Conservation (phyloP, 2,113 vertebrate species). For the Hylia prasina region DNA sequence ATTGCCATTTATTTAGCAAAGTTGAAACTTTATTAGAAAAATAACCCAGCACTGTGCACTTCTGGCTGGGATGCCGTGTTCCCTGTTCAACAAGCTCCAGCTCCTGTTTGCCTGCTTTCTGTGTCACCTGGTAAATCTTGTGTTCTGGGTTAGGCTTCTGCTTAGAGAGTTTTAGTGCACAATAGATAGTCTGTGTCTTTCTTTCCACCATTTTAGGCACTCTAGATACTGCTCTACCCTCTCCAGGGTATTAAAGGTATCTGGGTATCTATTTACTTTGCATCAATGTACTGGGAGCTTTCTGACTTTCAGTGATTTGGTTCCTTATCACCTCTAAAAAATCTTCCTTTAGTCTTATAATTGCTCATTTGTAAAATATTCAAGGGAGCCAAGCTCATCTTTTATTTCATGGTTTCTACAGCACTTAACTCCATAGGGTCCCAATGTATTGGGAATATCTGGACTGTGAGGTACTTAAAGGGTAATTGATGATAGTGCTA, state of each 20-base stretch:
- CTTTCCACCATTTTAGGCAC: background rate
- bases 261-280: background rate
- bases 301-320: background rate
- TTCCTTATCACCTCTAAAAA: background rate
- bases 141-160: background rate
- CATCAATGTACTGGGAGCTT: background rate
- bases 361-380: background rate
- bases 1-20: background rate
- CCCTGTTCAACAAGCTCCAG: background rate
- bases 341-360: background rate
- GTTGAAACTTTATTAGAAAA: background rate
- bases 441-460: background rate
- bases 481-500: background rate
- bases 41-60: background rate
- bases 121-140: background rate
- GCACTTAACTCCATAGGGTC: background rate
- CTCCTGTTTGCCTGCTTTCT: background rate
- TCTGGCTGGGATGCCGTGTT: background rate
- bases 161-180: background rate
- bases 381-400: background rate
- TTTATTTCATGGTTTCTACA: background rate
- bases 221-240: background rate
- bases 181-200: background rate
- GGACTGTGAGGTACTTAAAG: background rate
- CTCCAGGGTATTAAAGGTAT: background rate